Percentiles rank a stretch among this genome's conserved stretches.
Conservation (phyloP, 2,113 vertebrate species). For the Cariama cristata region DNA sequence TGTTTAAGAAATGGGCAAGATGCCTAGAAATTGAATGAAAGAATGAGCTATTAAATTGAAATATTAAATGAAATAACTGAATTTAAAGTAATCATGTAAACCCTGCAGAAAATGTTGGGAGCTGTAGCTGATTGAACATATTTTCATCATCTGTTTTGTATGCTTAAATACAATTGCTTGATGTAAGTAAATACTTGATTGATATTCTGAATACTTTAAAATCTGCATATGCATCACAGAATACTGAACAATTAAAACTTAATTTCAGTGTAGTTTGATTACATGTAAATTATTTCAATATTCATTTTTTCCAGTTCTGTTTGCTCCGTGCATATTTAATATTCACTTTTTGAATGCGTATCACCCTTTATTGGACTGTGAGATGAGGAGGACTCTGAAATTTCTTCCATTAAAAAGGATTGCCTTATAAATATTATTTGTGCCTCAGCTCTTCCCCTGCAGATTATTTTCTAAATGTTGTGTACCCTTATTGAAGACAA, state of each 20-base stretch:
- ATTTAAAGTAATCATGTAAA: conserved; percentile 71
- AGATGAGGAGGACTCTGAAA: conserved; percentile 56
- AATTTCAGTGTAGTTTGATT: conserved; percentile 70
- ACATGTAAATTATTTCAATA: conserved; percentile 72
- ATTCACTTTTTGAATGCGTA: conserved; percentile 49
- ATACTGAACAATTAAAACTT: conserved; percentile 74
- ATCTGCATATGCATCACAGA: conserved; percentile 71
- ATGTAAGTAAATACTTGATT: conserved; percentile 72
- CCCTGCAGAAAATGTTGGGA: conserved; percentile 48
- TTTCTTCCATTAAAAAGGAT: conserved; percentile 50
- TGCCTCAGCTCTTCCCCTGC: conserved; percentile 46
- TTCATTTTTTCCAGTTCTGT: conserved; percentile 71
- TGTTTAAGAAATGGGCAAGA: conserved; percentile 70
- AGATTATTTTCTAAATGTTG: conserved; percentile 72
- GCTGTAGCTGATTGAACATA: conserved; percentile 66
- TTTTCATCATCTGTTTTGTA: conserved; percentile 69
- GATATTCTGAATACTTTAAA: conserved; percentile 72
- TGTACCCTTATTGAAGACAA: conserved; percentile 56
- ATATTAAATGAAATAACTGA: conserved; percentile 77
- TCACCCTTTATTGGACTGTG: conserved; percentile 68
- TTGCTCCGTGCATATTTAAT: conserved; percentile 64
- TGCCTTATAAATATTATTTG: conserved; percentile 62
- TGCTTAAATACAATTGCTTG: conserved; percentile 73
- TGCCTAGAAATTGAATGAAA: conserved; percentile 75
- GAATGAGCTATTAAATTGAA: conserved; percentile 75